Conservation (phyloP, 2,888 invertebrate genomes). For the Trachelus stipa region DNA sequence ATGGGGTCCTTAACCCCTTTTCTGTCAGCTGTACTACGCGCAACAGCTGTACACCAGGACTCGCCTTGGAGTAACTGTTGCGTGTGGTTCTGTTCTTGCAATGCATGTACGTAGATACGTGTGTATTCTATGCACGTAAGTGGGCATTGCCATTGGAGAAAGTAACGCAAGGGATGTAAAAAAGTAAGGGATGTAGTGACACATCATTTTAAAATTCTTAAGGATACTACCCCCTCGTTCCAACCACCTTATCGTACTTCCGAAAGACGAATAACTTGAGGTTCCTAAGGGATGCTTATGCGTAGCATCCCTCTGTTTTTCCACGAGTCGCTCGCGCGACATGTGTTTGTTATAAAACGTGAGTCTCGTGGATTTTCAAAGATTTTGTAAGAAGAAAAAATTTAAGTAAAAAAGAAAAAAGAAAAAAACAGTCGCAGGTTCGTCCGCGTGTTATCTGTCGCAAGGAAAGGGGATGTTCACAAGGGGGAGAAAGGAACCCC, state of each 20-base stretch:
- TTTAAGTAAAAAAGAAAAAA: background rate
- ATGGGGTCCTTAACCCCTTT: conserved; percentile 63
- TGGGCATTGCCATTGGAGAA: background rate
- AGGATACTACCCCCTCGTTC: background rate
- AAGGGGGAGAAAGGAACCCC: background rate
- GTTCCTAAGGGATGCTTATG: background rate
- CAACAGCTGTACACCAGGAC: conserved; percentile 56
- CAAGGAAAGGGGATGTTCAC: background rate
- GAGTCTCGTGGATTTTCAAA: conserved; percentile 53
- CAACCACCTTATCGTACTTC: background rate
- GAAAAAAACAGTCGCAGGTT: background rate
- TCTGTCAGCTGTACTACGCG: conserved; percentile 61
- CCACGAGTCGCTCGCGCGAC: conserved; percentile 15
- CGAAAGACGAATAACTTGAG: background rate
- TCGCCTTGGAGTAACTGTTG: conserved; percentile 3
- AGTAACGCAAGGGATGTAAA: background rate
- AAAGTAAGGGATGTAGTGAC: background rate
- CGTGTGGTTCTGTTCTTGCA: background rate
- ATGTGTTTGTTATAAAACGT: conserved; percentile 42
- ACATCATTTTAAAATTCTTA: background rate
- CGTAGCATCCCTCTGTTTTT: background rate
- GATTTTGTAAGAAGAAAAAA: conserved; percentile 34
- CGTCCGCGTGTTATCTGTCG: background rate
- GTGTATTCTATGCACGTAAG: background rate
- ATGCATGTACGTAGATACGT: background rate